A percentile compares a stretch with the other conserved stretches of the same genome.
Evolutionary conservation across 2,797 vertebrate genomes (phyloP).

Genomic region (Sebastes oblongus): DNA sequence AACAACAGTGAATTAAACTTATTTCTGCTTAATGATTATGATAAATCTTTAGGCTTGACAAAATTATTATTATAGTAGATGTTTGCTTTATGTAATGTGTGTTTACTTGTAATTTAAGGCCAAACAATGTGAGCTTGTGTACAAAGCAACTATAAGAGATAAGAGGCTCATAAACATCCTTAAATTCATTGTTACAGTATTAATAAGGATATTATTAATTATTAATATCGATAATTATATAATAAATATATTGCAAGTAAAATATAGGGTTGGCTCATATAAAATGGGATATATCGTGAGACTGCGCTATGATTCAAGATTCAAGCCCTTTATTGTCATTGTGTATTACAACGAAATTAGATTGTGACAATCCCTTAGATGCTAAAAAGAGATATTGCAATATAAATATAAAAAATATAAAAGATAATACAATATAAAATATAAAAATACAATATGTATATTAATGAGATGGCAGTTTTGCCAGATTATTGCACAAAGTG

Average conservation of each 20-base stretch:
- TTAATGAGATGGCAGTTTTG: too few species aligned
- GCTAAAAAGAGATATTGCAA: too few species aligned
- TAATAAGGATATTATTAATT: not conserved
- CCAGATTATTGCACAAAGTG: too few species aligned
- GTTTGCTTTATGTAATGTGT: not conserved
- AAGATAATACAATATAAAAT: too few species aligned
- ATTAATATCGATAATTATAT: not conserved
- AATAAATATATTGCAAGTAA: not conserved
- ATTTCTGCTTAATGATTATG: not conserved
- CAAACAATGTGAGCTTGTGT: not conserved
- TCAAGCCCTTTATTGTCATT: too few species aligned
- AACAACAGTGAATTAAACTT: not conserved
- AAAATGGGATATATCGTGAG: not conserved
- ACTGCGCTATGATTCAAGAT: not conserved
- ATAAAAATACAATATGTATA: too few species aligned
- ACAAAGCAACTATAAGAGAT: not conserved
- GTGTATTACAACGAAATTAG: too few species aligned
- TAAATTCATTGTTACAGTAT: not conserved
- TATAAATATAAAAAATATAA: too few species aligned
- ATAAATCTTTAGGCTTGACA: not conserved
- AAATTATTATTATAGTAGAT: not conserved
- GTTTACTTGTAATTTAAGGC: not conserved
- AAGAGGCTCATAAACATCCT: too few species aligned
- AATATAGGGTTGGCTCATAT: not conserved
- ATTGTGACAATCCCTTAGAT: too few species aligned